Percentiles rank a stretch among this genome's conserved stretches.
phyloP scores from a whole-genome alignment of 2,113 vertebrate genomes.

The Alces alces region DNA sequence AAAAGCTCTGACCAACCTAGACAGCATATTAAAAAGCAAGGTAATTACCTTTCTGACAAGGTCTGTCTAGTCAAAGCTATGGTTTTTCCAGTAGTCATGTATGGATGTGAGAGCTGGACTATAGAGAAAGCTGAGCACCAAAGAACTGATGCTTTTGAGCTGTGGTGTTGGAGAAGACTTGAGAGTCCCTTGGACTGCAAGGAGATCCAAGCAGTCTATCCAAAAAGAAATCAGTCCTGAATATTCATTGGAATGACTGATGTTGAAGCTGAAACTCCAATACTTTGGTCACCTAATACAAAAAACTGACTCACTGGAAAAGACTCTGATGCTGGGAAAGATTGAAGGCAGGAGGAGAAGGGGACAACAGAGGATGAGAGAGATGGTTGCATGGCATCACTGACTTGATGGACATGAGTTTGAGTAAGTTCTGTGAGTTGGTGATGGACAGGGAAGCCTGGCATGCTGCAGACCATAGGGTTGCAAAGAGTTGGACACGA shows the following conservation, averaged over 20 bases:
- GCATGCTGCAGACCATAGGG: not conserved
- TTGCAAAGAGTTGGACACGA: rapidly evolving
- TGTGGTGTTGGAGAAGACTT: not conserved
- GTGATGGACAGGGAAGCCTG: not conserved
- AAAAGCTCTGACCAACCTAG: not conserved
- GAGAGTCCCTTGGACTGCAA: not conserved
- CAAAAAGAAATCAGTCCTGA: not conserved
- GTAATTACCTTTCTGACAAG: not conserved
- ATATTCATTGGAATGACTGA: not conserved
- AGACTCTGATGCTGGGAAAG: not conserved
- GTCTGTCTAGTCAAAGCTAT: not conserved
- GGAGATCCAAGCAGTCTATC: not conserved
- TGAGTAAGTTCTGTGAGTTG: not conserved
- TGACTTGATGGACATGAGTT: not conserved
- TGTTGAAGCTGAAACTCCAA: not conserved
- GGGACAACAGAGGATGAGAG: not conserved
- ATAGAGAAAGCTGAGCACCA: not conserved
- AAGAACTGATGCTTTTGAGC: not conserved
- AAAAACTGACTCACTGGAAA: not conserved
- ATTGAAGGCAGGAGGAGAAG: not conserved
- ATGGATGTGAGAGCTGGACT: not conserved
- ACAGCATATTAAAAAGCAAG: not conserved
- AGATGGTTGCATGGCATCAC: not conserved
- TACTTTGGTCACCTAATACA: not conserved
- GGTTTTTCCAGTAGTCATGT: not conserved